These are phyloP conservation scores for Corythaeola cristata DNA, from an alignment of 2,113 vertebrate genomes.

Conservation along the genomic window DNA sequence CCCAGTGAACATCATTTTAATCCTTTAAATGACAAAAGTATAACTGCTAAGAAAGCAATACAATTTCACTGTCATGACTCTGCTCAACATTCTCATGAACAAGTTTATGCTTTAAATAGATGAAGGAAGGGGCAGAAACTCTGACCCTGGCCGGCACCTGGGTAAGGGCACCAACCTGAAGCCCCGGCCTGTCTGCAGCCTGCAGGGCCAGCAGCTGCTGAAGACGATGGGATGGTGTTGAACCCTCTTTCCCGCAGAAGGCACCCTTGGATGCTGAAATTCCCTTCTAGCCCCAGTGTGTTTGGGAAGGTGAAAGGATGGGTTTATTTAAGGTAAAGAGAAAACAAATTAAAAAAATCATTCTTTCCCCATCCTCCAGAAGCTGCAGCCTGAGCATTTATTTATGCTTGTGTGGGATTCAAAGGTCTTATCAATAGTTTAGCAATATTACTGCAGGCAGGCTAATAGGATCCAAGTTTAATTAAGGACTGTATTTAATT, in stretches of 20 bases:
- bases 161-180: no score
- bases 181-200: background rate
- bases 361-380: background rate
- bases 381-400: background rate
- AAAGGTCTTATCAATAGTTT: background rate
- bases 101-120: background rate
- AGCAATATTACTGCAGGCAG: background rate
- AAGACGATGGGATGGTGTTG: rapidly evolving
- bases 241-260: background rate
- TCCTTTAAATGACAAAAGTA: background rate
- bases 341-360: background rate
- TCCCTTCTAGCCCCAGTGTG: rapidly evolving
- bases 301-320: background rate
- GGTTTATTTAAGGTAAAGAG: background rate
- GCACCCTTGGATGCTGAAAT: background rate
- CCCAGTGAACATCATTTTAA: background rate
- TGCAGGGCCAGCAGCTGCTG: rapidly evolving
- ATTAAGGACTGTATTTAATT: background rate
- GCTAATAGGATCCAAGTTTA: background rate
- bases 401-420: background rate
- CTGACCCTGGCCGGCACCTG: rapidly evolving
- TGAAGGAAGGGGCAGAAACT: background rate
- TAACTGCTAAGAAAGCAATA: background rate
- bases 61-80: background rate
- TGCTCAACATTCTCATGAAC: background rate